Evolutionary conservation across 2,113 vertebrate species (phyloP).

Genomic region (Percopsis transmontana): DNA sequence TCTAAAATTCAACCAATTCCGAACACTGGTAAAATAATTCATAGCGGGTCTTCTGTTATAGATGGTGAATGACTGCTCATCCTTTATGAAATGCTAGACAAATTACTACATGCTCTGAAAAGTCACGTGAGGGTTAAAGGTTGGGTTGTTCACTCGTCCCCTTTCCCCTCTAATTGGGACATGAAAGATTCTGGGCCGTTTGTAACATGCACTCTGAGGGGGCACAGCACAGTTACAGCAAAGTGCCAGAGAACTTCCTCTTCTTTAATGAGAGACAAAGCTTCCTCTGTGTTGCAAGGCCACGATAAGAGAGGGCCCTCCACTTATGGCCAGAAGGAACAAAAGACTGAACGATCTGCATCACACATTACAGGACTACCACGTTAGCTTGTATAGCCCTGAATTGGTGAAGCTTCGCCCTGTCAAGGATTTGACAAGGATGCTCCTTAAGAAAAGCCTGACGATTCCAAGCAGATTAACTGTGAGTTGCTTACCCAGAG

Average conservation of each 20-base stretch:
- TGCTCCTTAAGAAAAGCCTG: slow-evolving; percentile 43
- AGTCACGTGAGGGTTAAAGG: slow-evolving; percentile 63
- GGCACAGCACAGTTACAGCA: slow-evolving; percentile 49
- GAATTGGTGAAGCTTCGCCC: slow-evolving; percentile 37
- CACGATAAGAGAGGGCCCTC: slow-evolving; percentile 59
- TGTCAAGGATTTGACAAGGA: slow-evolving; percentile 34
- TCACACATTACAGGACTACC: slow-evolving; percentile 39
- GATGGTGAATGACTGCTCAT: slow-evolving; percentile 48
- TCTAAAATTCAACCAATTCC: slow-evolving; percentile 36
- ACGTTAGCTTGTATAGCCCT: slow-evolving; percentile 42
- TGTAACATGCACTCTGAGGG: slow-evolving; percentile 64
- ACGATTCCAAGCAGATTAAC: slow-evolving; percentile 35
- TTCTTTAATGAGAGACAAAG: slow-evolving; percentile 74
- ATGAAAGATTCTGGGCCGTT: slow-evolving; percentile 76
- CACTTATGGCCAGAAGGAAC: slow-evolving; percentile 58
- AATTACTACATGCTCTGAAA: slow-evolving; percentile 60
- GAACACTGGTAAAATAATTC: slow-evolving; percentile 44
- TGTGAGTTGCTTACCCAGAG: no score
- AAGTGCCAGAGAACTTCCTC: slow-evolving; percentile 66
- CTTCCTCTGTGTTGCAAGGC: slow-evolving; percentile 57
- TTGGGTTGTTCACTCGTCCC: slow-evolving; percentile 71
- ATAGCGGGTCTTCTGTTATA: slow-evolving; percentile 29
- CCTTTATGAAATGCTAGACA: slow-evolving; percentile 56
- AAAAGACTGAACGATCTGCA: slow-evolving; percentile 49
- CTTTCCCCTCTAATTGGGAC: slow-evolving; percentile 67